Percentiles rank a stretch among this genome's conserved stretches.
These are phyloP conservation scores for Leptocoma aspasia DNA, from an alignment of 2,113 vertebrate genomes.

Conservation along the genomic window DNA sequence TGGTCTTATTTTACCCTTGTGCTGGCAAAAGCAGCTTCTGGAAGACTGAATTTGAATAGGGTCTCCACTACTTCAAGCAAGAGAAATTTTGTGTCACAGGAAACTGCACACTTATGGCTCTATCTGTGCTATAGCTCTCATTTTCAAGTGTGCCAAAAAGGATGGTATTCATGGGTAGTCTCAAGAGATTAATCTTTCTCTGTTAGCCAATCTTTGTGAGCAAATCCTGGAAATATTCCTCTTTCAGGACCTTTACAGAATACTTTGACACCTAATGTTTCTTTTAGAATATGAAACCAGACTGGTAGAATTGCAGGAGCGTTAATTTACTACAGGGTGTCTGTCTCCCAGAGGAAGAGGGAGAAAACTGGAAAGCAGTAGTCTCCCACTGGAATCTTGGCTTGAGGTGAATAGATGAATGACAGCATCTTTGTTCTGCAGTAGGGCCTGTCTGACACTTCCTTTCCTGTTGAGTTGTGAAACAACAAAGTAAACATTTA, in stretches of 20 bases:
- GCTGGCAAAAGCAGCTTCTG: background rate
- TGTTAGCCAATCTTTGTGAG: background rate
- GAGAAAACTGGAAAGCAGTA: conserved; percentile 18
- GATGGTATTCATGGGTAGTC: background rate
- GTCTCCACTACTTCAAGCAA: background rate
- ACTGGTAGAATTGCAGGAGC: background rate
- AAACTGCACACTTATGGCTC: background rate
- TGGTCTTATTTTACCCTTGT: background rate
- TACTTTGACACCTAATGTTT: background rate
- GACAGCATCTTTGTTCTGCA: conserved; percentile 47
- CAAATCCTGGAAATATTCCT: background rate
- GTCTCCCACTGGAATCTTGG: conserved; percentile 58
- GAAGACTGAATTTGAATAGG: background rate
- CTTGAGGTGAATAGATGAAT: conserved; percentile 51
- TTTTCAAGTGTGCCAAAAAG: background rate
- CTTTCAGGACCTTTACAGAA: background rate
- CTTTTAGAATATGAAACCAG: background rate
- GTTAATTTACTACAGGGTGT: conserved; percentile 41
- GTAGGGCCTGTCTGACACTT: conserved; percentile 54
- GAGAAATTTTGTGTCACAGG: background rate
- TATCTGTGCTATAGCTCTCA: background rate
- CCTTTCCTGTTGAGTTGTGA: conserved; percentile 76
- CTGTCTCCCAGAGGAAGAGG: background rate
- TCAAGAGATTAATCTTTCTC: background rate
- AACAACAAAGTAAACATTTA: conserved; percentile 81